Base-by-base conservation (phyloP, 2,888 invertebrate genomes). In the Macaria liturata region DNA sequence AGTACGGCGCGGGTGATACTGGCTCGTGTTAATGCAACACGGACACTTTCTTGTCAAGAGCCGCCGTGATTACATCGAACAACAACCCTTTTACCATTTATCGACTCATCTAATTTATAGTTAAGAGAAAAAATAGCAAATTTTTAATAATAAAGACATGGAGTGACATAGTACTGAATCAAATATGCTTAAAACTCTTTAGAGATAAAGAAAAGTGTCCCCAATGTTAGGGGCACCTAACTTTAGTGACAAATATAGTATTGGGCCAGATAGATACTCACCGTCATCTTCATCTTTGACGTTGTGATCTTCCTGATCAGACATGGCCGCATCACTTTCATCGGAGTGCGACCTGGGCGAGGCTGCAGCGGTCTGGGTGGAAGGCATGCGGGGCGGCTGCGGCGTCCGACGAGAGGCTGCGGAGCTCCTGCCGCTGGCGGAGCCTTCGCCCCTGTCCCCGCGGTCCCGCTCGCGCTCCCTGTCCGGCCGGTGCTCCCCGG, bases 281-380 rank as follows among this genome's bases (percentile, higher is more conserved):
- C 96, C 96, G 88, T 96, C 96, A 76, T 95, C 95, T 72, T 95
- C 95, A 79, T 97, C 97, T 84, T 96, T 96, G 65, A 96, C 96
- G 74, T 96, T 96, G 67, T 95, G 95, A 66, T 96, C 97, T 70
- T 97, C 97, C 65, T 96, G 96, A 79, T 97, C 97, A 70, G 97
- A 96, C 71, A 96, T 94, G 80, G 96, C 96, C 70, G 97, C 97
- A 78, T 97, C 97, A 79, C 94, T 94, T 59, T 94, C 92, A 75
- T 97, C 97, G 46, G 96, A 95, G 74, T 97, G 96, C 69, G 96
- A 96, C 69, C 96, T 70, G 80, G 94, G 79, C 83, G 94, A 86
- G 82, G 93, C 78, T 88, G 95, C 82, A 90, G 95, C 85, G 86
- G 93, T 74, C 85, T 94, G 75, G 81, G 93, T 76, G 72, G 94